Base-by-base conservation (phyloP, 2,888 invertebrate species). In the Margaritifera margaritifera region DNA sequence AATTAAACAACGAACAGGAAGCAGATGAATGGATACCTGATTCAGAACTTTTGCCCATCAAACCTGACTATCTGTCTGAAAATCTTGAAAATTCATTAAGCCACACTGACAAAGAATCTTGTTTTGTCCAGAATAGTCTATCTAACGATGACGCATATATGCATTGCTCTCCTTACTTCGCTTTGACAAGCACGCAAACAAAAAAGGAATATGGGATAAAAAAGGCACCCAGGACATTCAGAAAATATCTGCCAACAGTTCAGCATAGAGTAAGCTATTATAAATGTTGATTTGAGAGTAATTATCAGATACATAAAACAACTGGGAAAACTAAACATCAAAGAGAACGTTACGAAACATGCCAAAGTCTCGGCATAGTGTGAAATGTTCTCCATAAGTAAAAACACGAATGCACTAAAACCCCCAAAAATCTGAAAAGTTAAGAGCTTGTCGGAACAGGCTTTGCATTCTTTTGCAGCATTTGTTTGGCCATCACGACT, bases 271-370 rank as follows among this genome's bases (percentile, higher is more conserved):
- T 11, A n/a, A 2, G n/a, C 54, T 5, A 54, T 4, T 2, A 54
- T 58, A 31, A n/a, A 64, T 50, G 58, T 51, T 27, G 65, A 58
- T n/a, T 24, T 65, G 52, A 6, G 27, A n/a, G 50, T 42, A 6
- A 27, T 58, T 8, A 25, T 50, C 11, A 25, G 58, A 51, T 65
- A 65, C 52, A 27, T 65, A 5, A 51, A 65, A 25, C 57, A 58
- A 20, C 42, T 18, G 24, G 52, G 51, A 52, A 22, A 24, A 11
- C 11, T 53, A n/a, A 51, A 57, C 11, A 22, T 65, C 11, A 57
- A 58, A 20, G 65, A 65, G 51, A 31, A 31, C 27, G 27, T 27
- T 27, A 27, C 27, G 27, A 27, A 27, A 27, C 27, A 27, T 27
- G 27, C 27, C 2, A 27, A 27, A 27, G 27, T 27, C 27, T 27